phyloP scores from a whole-genome alignment of 1,140 invertebrate species.

The Lithobius niger region DNA sequence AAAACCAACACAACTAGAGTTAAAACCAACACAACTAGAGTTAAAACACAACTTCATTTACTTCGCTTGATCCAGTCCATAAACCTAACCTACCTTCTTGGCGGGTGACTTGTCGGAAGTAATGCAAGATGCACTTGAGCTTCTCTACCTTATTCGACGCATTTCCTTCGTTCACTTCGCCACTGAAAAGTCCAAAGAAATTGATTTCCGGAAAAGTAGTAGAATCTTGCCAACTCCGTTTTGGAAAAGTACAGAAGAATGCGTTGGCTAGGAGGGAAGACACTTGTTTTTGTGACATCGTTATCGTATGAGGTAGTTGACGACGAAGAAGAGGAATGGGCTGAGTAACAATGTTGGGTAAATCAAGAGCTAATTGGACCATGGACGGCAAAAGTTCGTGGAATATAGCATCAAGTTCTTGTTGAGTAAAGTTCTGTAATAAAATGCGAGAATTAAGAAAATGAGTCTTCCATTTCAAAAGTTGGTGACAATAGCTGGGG shows the following conservation, averaged over 20 bases:
- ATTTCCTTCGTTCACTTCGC: constrained; percentile 4
- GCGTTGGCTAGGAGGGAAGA: constrained; percentile 81
- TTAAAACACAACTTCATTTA: too few species aligned
- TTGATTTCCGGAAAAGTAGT: constrained; percentile 70
- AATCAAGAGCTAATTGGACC: constrained; percentile 53
- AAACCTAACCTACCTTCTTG: constrained; percentile 46
- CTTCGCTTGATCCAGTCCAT: too few species aligned
- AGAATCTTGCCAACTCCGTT: constrained; percentile 55
- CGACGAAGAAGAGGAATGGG: constrained; percentile 63
- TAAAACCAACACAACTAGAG: too few species aligned
- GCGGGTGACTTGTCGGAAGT: constrained; percentile 64
- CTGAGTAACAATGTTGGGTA: constrained; percentile 59
- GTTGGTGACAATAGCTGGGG: too few species aligned
- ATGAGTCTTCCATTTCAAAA: too few species aligned
- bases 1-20: too few species aligned
- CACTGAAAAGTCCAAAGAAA: constrained; percentile 52
- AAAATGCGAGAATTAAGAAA: too few species aligned
- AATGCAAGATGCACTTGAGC: constrained; percentile 75
- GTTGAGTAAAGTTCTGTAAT: too few species aligned
- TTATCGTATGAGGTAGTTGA: constrained; percentile 41
- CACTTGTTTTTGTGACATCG: constrained; percentile 70
- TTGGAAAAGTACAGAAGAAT: constrained; percentile 90
- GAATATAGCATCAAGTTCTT: too few species aligned
- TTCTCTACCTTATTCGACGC: constrained; percentile 45
- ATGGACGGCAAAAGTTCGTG: constrained; percentile 79